phyloP scores from a whole-genome alignment of 2,797 vertebrate genomes.

The Menidia menidia region DNA sequence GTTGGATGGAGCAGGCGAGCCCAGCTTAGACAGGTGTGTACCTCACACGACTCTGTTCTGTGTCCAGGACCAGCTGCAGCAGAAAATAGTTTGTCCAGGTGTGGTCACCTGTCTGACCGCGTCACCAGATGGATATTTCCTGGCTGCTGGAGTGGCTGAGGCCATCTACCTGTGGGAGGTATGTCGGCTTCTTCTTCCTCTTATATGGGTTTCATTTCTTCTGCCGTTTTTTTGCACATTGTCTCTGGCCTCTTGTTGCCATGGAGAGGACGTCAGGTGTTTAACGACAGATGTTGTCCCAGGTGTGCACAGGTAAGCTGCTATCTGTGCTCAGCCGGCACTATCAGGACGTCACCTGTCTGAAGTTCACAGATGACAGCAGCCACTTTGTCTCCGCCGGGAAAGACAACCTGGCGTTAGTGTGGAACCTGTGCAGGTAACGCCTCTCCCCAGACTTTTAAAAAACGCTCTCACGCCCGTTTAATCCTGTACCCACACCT shows the following conservation, averaged over 20 bases:
- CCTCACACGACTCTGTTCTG: not conserved
- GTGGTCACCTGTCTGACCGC: conserved; percentile 89
- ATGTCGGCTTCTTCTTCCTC: conserved; percentile 27
- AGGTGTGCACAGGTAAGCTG: conserved; percentile 87
- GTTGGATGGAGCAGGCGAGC: not conserved
- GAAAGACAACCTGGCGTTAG: conserved; percentile 93
- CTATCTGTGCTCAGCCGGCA: conserved; percentile 90
- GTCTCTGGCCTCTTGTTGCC: not conserved
- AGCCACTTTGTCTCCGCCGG: conserved; percentile 94
- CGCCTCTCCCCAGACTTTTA: not conserved
- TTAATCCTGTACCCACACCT: not conserved
- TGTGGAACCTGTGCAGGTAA: conserved; percentile 93
- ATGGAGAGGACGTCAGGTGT: not conserved
- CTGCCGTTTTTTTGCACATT: not conserved
- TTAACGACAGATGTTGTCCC: not conserved
- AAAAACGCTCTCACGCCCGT: too few species aligned
- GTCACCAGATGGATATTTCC: conserved; percentile 89
- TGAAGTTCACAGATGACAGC: conserved; percentile 92
- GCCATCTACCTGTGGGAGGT: conserved; percentile 96
- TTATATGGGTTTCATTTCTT: not conserved
- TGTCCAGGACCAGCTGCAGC: conserved; percentile 93
- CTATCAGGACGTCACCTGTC: conserved; percentile 93
- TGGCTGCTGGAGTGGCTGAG: conserved; percentile 90
- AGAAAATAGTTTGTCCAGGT: conserved; percentile 95
- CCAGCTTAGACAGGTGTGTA: not conserved